phyloP scores from a whole-genome alignment of 1,140 invertebrate genomes.

The Lutraria rhynchaena region DNA sequence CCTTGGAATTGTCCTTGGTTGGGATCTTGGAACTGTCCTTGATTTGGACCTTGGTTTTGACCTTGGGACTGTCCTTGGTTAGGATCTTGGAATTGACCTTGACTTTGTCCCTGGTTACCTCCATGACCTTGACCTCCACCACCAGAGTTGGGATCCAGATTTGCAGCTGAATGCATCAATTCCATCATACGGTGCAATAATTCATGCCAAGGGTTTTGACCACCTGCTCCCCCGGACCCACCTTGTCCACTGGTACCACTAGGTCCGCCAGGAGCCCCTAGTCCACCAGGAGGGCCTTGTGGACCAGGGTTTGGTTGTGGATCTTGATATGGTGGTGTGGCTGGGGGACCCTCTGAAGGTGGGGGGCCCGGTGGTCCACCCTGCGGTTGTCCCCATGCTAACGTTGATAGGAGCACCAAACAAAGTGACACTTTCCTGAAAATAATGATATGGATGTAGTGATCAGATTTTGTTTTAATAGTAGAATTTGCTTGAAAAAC shows the following conservation, averaged over 20 bases:
- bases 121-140: not conserved
- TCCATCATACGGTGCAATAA: conserved; percentile 39
- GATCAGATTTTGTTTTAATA: too few relatives aligned
- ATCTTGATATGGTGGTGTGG: not conserved
- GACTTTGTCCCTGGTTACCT: not conserved
- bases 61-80: conserved; percentile 3
- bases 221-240: not conserved
- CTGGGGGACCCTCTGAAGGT: not conserved
- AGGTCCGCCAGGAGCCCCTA: not conserved
- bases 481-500: too few relatives aligned
- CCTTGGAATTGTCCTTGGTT: not conserved
- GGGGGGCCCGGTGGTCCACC: conserved; percentile 22
- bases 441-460: too few relatives aligned
- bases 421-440: conserved; percentile 41
- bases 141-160: not conserved
- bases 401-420: conserved; percentile 2
- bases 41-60: not conserved
- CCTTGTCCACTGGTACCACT: not conserved
- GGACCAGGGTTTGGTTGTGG: not conserved
- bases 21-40: conserved; percentile 1
- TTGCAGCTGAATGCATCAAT: conserved; percentile 36
- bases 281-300: not conserved
- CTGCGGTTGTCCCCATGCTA: conserved; percentile 34
- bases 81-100: conserved; percentile 8
- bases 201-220: conserved; percentile 13